Percentiles rank a stretch among this genome's conserved stretches.
These are phyloP conservation scores for Ophioninae sp. DNA, from an alignment of 2,888 invertebrate species.

Conservation along the genomic window DNA sequence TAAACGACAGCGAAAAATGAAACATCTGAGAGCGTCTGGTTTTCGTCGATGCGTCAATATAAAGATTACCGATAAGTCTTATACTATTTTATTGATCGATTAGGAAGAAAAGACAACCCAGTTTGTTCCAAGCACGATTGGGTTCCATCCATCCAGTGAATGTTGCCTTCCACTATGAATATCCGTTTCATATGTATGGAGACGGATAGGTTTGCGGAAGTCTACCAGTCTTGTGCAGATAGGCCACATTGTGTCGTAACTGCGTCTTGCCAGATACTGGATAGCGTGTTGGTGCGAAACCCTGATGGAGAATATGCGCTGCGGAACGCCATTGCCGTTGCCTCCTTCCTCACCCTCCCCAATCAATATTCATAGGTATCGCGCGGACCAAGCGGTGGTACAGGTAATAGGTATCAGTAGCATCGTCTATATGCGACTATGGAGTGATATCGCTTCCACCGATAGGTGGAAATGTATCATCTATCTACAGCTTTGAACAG, in stretches of 20 bases:
- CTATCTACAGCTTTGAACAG: too few relatives aligned
- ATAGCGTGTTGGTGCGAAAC: slow-evolving; percentile 32
- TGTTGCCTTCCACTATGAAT: slow-evolving; percentile 4
- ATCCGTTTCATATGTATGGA: slow-evolving; percentile 28
- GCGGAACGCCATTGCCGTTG: slow-evolving; percentile 34
- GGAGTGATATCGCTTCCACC: slow-evolving; percentile 11
- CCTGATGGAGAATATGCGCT: slow-evolving; percentile 22
- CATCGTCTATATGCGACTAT: slow-evolving; percentile 39
- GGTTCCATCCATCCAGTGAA: background rate
- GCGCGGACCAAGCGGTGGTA: slow-evolving; percentile 45
- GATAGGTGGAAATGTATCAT: slow-evolving; percentile 1
- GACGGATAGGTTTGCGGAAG: slow-evolving; percentile 30
- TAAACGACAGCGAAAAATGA: too few relatives aligned
- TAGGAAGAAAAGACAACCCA: background rate
- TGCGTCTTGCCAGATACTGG: slow-evolving; percentile 21
- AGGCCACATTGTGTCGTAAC: slow-evolving; percentile 16
- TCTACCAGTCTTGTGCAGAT: slow-evolving; percentile 6
- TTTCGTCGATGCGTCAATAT: background rate
- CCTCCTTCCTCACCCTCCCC: slow-evolving; percentile 55
- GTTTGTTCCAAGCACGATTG: slow-evolving; percentile 1
- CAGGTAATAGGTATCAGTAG: slow-evolving; percentile 60
- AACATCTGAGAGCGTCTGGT: background rate
- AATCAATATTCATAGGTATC: slow-evolving; percentile 65
- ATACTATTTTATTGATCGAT: slow-evolving; percentile 17
- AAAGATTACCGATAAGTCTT: background rate